Evolutionary conservation across 1,140 invertebrate genomes (phyloP), one percentile per base, ranked within the genome.

Genomic region (Campoletis sonorensis): DNA sequence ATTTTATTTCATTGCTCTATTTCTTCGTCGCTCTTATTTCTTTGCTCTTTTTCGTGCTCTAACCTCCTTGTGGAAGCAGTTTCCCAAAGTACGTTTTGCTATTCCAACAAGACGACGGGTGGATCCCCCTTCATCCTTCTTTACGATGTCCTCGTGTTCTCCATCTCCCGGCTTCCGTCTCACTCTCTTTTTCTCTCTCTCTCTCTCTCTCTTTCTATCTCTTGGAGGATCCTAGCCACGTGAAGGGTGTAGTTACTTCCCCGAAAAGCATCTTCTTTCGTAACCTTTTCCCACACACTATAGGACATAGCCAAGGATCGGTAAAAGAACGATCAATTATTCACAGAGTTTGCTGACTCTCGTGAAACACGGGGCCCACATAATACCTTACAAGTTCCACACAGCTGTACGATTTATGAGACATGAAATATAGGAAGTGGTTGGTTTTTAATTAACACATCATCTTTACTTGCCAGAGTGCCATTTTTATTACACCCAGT

Each of bases 81-180:
- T 70, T 70, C n/a, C 30, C 30, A 70, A 70, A 70, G 67, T 70
- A 70, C 30, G 30, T 70, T 70, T 70, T 70, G 30, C 67, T 70
- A 70, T 70, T 70, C 30, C 67, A 70, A 70, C 67, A 30, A 70
- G 27, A 70, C 67, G 30, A 15, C 67, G 67, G 67, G 30, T 70
- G 67, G 30, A 70, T 33, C 67, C 13, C 67, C 30, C 67, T 70
- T 33, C 67, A 70, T 70, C 67, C 67, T 70, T 70, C 30, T 70
- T 70, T 33, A 70, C 67, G 30, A 70, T n/a, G n/a, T 70, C 67
- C 30, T 70, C 30, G 67, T 70, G 67, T 21, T n/a, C n/a, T n/a
- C 67, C 67, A 18, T 15, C 15, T 70, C n/a, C 21, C 13, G 23
- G 27, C 23, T 3, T 13, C 61, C 23, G 30, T 70, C 61, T 64